A percentile compares a stretch with the other conserved stretches of the same genome.
These are phyloP conservation scores for Bombylius major DNA, from an alignment of 2,888 invertebrate genomes.

Conservation along the genomic window DNA sequence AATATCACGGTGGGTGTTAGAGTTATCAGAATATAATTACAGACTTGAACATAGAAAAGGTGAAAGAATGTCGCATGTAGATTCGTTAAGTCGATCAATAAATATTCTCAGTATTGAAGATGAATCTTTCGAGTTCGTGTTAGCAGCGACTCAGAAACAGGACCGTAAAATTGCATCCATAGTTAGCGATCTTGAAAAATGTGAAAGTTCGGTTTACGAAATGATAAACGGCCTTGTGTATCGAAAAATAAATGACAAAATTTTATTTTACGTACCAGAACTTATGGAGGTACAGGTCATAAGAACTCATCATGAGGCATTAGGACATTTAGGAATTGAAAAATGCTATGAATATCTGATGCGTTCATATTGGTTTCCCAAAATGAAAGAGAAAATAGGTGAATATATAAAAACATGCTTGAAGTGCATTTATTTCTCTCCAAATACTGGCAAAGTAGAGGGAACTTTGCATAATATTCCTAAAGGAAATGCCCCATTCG, in stretches of 20 bases:
- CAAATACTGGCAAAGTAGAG: too few species aligned
- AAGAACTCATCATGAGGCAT: too few species aligned
- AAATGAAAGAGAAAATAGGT: too few species aligned
- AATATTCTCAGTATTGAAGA: constrained; percentile 8
- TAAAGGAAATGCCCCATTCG: too few species aligned
- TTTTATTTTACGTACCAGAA: constrained; percentile 13
- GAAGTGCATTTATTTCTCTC: too few species aligned
- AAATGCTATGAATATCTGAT: too few species aligned
- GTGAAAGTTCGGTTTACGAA: constrained; percentile 9
- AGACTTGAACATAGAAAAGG: constrained; percentile 14
- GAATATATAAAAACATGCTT: too few species aligned
- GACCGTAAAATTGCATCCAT: constrained; percentile 17
- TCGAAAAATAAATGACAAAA: constrained; percentile 3
- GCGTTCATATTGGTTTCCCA: too few species aligned
- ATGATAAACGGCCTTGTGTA: constrained; percentile 10
- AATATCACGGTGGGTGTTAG: too few species aligned
- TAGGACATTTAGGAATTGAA: too few species aligned
- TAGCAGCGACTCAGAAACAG: constrained; percentile 9
- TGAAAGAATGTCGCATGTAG: constrained; percentile 22
- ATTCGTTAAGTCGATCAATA: constrained; percentile 20
- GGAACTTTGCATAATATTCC: too few species aligned
- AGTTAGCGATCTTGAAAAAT: constrained; percentile 10
- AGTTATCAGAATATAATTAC: constrained; percentile 11
- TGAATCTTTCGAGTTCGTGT: constrained; percentile 10
- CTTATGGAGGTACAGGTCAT: constrained; percentile 16